Conservation (phyloP, 2,113 vertebrate genomes). For the Cynocephalus volans region DNA sequence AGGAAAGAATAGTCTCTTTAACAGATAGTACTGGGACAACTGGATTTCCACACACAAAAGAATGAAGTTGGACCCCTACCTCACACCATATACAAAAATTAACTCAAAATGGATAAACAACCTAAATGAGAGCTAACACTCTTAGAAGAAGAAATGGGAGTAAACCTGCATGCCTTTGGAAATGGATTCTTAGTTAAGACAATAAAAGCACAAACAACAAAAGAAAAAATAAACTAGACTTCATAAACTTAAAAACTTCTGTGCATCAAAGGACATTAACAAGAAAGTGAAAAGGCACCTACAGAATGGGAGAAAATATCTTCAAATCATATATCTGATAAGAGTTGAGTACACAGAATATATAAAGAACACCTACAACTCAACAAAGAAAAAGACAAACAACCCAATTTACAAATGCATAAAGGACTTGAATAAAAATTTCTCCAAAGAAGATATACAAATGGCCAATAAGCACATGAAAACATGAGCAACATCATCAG, state of each 20-base stretch:
- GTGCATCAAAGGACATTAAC: neutral
- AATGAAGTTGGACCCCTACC: neutral
- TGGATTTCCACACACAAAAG: neutral
- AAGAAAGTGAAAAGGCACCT: neutral
- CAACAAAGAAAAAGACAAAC: neutral
- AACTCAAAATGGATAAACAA: neutral
- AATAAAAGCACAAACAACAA: neutral
- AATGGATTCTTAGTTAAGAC: neutral
- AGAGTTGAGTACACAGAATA: neutral
- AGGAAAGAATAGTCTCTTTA: neutral
- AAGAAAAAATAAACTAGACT: neutral
- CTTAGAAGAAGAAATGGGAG: neutral
- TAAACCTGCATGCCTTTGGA: neutral
- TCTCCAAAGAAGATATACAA: too few species aligned
- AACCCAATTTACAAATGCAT: neutral
- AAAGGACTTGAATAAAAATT: too few species aligned
- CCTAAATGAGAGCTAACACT: neutral
- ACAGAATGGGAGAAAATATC: neutral
- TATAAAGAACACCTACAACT: neutral
- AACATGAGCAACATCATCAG: too few species aligned
- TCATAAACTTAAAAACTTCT: neutral
- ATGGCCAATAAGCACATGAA: too few species aligned
- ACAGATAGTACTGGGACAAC: neutral
- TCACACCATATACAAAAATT: neutral
- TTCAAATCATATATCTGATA: neutral